Percentiles rank a stretch among this genome's conserved stretches.
Evolutionary conservation across 2,797 vertebrate species (phyloP).

Genomic region (Lagodon rhomboides): DNA sequence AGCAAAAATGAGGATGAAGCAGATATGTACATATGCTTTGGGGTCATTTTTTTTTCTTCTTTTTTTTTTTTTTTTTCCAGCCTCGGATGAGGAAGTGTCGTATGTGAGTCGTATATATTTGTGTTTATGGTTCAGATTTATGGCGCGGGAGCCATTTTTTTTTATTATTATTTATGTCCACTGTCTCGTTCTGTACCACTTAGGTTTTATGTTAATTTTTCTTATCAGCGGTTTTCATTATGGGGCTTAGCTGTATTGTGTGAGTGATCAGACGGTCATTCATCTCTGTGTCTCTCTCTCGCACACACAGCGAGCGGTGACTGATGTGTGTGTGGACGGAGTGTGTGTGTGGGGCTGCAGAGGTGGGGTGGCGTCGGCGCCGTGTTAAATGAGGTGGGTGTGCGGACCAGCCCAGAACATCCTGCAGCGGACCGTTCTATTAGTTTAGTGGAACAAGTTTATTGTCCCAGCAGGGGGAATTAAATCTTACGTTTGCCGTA

Average conservation of each 20-base stretch:
- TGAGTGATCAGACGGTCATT: conserved; percentile 77
- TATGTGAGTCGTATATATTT: conserved; percentile 68
- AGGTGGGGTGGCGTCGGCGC: conserved; percentile 69
- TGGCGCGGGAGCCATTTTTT: conserved; percentile 36
- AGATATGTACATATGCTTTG: conserved; percentile 76
- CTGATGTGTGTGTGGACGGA: conserved; percentile 71
- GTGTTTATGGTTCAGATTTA: conserved; percentile 72
- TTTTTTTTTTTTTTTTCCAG: conserved; percentile 43
- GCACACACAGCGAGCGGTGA: conserved; percentile 61
- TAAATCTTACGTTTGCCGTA: conserved; percentile 16
- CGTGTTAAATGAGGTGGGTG: conserved; percentile 76
- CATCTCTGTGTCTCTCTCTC: conserved; percentile 60
- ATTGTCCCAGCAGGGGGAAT: conserved; percentile 11
- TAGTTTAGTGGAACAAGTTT: conserved; percentile 29
- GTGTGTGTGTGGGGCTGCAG: conserved; percentile 64
- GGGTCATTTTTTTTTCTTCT: conserved; percentile 63
- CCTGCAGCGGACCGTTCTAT: conserved; percentile 39
- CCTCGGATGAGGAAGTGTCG: conserved; percentile 47
- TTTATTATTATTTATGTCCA: conserved; percentile 68
- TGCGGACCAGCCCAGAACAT: conserved; percentile 45
- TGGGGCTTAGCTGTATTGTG: conserved; percentile 69
- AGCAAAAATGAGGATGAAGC: conserved; percentile 79
- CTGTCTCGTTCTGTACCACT: conserved; percentile 70
- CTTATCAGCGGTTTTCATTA: conserved; percentile 77
- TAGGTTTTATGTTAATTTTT: conserved; percentile 80